phyloP scores from a whole-genome alignment of 2,113 vertebrate genomes.

The Corythornis cristatus region DNA sequence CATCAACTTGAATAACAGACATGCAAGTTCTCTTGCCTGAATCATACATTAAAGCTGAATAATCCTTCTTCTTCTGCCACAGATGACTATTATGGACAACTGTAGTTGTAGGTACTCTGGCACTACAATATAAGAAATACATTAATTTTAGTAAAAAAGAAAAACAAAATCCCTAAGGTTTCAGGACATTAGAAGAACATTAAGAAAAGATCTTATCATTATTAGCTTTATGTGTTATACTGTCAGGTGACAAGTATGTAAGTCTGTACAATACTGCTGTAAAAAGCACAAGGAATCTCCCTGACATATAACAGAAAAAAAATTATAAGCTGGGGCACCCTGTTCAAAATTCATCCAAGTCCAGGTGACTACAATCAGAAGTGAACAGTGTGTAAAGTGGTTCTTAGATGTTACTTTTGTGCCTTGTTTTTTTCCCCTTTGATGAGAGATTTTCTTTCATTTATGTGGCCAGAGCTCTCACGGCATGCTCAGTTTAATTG shows the following conservation, averaged over 20 bases:
- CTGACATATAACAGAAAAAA: background rate
- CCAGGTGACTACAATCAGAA: background rate
- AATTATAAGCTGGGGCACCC: background rate
- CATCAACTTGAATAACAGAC: background rate
- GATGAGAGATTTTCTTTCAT: background rate
- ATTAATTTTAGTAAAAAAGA: background rate
- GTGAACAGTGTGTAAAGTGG: background rate
- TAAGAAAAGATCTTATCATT: background rate
- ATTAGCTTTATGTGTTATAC: background rate
- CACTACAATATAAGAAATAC: background rate
- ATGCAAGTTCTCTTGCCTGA: background rate
- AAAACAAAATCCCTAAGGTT: background rate
- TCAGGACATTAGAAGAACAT: background rate
- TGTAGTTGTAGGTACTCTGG: background rate
- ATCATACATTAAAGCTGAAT: background rate
- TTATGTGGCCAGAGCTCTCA: background rate
- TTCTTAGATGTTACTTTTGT: background rate
- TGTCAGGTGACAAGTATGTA: background rate
- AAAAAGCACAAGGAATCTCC: background rate
- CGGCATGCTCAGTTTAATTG: background rate
- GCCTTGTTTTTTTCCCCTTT: background rate
- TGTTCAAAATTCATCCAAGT: background rate
- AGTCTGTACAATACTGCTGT: background rate
- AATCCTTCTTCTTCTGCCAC: background rate
- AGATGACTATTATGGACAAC: background rate